Evolutionary conservation across 2,113 vertebrate species (phyloP).

Genomic region (Girardinichthys multiradiatus): DNA sequence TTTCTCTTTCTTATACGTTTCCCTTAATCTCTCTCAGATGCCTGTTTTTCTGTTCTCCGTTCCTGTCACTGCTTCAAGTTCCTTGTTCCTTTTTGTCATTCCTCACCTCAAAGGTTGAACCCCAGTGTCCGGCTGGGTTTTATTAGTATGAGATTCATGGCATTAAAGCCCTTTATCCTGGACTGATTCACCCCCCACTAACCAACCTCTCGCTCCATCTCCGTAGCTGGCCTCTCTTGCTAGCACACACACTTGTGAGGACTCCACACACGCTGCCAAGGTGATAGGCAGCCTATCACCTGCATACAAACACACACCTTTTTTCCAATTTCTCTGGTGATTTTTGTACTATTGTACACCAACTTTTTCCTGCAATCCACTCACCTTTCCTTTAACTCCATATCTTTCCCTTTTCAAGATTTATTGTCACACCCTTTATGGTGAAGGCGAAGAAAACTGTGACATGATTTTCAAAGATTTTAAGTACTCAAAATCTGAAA

Average conservation of each 20-base stretch:
- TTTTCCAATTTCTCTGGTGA: conserved; percentile 33
- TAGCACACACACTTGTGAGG: conserved; percentile 7
- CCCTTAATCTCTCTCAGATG: conserved; percentile 21
- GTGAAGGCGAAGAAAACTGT: no score
- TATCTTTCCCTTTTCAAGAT: conserved; percentile 12
- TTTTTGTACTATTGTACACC: conserved; percentile 44
- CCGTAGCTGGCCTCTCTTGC: conserved; percentile 24
- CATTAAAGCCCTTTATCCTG: conserved; percentile 66
- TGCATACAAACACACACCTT: conserved; percentile 21
- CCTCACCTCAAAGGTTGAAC: conserved; percentile 45
- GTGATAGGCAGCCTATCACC: conserved; percentile 30
- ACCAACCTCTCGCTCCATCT: conserved; percentile 21
- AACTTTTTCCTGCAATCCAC: conserved; percentile 39
- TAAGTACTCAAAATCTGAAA: no score
- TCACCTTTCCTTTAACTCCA: conserved; percentile 19
- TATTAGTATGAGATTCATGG: conserved; percentile 75
- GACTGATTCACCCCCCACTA: conserved; percentile 14
- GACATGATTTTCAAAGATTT: no score
- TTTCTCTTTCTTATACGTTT: conserved; percentile 16
- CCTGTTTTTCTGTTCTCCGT: conserved; percentile 17
- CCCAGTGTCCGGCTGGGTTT: conserved; percentile 62
- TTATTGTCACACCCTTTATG: no score
- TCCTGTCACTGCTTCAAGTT: conserved; percentile 36
- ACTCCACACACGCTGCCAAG: conserved; percentile 25
- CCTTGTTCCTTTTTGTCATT: conserved; percentile 33